Evolutionary conservation across 2,888 invertebrate genomes (phyloP), one percentile per base, ranked within the genome.

Genomic region (Lycia hirtaria): DNA sequence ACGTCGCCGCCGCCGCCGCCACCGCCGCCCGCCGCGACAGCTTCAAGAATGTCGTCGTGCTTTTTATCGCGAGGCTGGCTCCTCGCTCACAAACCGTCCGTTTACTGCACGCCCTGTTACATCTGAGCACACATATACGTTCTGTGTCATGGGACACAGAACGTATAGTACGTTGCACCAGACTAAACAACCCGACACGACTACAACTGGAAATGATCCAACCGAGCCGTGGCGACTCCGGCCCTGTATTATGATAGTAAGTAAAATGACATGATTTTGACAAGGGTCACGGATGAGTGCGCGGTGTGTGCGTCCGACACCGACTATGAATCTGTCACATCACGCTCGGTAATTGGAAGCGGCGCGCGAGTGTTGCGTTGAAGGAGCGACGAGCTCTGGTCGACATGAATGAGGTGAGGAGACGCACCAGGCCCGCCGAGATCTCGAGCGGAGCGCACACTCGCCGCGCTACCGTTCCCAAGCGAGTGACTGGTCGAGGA

Each of bases 1-100:
- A n/a, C n/a, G n/a, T n/a, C n/a, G n/a, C 93, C 98, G 97, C 28
- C 62, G 45, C 2, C 5, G n/a, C 1, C 20, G n/a, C 37, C 1
- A 24, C 15, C 32, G 12, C 40, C 14, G 32, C 22, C 12, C n/a
- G 12, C n/a, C 3, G 32, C 19, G 10, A 37, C 6, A 4, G 9
- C 33, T 33, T 9, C 12, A 15, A 59, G 64, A 64, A 62, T 65
- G 62, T 52, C 58, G 56, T 49, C 60, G 53, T 30, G 56, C 41
- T 64, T 64, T 62, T 64, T 62, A 57, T 49, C 38, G 19, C 14
- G 20, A 10, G 17, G 22, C 24, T 19, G 20, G 20, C 48, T 9
- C 35, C 15, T 14, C 44, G 12, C 32, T 24, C 37, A 4, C 20
- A n/a, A n/a, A 19, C 5, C 37, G 19, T 5, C 19, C 17, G 35